Base-by-base conservation (phyloP, 2,888 invertebrate genomes). In the Carterocephalus palaemon region DNA sequence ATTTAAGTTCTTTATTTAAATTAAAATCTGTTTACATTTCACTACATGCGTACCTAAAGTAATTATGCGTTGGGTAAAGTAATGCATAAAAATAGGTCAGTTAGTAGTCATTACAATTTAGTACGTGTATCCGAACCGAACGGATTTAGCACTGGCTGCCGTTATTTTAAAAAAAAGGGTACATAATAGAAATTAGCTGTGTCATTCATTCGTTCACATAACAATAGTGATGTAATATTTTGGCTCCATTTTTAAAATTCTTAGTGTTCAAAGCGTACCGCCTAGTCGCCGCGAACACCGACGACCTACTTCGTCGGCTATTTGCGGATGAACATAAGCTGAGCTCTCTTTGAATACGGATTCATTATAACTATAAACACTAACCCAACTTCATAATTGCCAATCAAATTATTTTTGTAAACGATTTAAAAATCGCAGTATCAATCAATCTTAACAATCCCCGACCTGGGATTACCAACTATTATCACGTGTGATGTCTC, bases 341-440 rank as follows among this genome's bases (percentile, higher is more conserved):
- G 22, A 29, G 43, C 29, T 10, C 51, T 45, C 48, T 46, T 52
- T 49, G 49, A 48, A 41, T 33, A 20, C 49, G 36, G 39, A 48
- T 47, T 46, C 34, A 31, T 32, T 51, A 46, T 45, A 45, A 38
- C 45, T 47, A 38, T 29, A 29, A 29, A 15, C 16, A 16, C 12
- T 6, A 15, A 23, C 22, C 16, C 12, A 36, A 29, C 4, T 5
- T 33, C 23, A 29, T 19, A 6, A 8, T 23, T 23, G 16, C 12
- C n/a, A 36, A 29, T 29, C 16, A 9, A 29, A 16, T 2, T 4
- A 29, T n/a, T 1, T 8, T 16, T 16, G 29, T 16, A 4, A 29
- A 16, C n/a, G 3, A n/a, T 15, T n/a, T n/a, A n/a, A n/a, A n/a
- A n/a, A n/a, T n/a, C n/a, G n/a, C n/a, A n/a, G n/a, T n/a, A n/a